Base-by-base conservation (phyloP, 2,888 invertebrate species). In the Pterostichus madidus region DNA sequence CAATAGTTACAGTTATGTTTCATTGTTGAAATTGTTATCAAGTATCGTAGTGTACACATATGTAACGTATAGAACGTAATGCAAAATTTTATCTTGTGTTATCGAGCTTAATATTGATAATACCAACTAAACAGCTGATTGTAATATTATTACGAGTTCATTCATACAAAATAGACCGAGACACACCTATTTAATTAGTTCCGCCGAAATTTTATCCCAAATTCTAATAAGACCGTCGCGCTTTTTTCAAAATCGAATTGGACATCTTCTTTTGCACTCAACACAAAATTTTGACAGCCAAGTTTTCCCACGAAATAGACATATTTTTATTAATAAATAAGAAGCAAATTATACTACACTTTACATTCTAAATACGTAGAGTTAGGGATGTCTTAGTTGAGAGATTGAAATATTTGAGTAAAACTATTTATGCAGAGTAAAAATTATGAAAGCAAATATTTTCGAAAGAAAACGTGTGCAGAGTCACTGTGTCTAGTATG, bases 21-120 rank as follows among this genome's bases (percentile, higher is more conserved):
- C n/a, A 71, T 71, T 71, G 68, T 71, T 44, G n/a, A 44, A 71
- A 71, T 44, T 71, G 68, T 71, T 71, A 71, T 71, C 68, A 5
- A 39, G 68, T 35, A 64, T 39, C 39, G 39, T 39, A 24, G 10
- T 71, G 68, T 71, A 71, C 59, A 59, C 59, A 59, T 24, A 59
- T 59, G 17, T 24, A 59, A 15, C 35, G 68, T 68, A 68, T 44
- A 44, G 13, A 44, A 39, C 68, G 68, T 71, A 71, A 71, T 44
- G 68, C 68, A 71, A 44, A 71, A 75, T 78, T 52, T 80, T 80
- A 80, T 80, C 80, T 80, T 49, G 52, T 80, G 52, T 80, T 80
- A 80, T 80, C 80, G 68, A 80, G 80, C 52, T 52, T 31, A 32
- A 49, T 68, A 68, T 68, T 80, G 80, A 80, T 80, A 80, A 61